Evolutionary conservation across 2,888 invertebrate species (phyloP).

Genomic region (Bruchidius siliquastri): DNA sequence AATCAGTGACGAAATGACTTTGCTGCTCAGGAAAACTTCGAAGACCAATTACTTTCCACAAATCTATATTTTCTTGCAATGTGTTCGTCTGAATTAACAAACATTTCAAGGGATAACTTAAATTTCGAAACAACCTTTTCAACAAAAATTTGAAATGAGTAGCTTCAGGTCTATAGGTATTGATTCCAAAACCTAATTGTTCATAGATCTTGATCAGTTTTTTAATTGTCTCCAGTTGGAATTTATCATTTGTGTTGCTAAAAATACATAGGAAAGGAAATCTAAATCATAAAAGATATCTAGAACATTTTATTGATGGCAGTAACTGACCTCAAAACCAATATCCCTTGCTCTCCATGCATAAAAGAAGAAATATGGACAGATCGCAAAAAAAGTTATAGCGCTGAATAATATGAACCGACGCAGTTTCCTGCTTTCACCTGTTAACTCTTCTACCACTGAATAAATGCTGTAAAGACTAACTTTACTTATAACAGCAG

Average conservation of each 20-base stretch:
- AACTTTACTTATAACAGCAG: too few relatives aligned
- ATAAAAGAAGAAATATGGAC: too few relatives aligned
- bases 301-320: too few relatives aligned
- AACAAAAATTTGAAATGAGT: conserved; percentile 26
- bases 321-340: too few relatives aligned
- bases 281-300: too few relatives aligned
- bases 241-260: conserved; percentile 18
- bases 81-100: neutral
- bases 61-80: neutral
- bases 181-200: conserved; percentile 22
- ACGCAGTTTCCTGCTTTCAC: too few relatives aligned
- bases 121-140: conserved; percentile 1
- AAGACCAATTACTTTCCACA: conserved; percentile 17
- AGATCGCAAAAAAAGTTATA: too few relatives aligned
- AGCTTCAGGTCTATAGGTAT: conserved; percentile 26
- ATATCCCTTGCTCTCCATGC: too few relatives aligned
- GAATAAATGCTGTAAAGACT: too few relatives aligned
- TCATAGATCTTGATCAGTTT: conserved; percentile 19
- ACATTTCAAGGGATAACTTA: neutral
- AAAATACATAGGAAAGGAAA: conserved; percentile 8
- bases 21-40: conserved; percentile 9
- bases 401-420: too few relatives aligned
- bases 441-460: too few relatives aligned
- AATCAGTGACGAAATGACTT: conserved; percentile 7
- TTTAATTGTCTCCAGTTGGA: conserved; percentile 11